Evolutionary conservation across 2,888 invertebrate genomes (phyloP), one percentile per base, ranked within the genome.

Genomic region (Ormyrus rosae): DNA sequence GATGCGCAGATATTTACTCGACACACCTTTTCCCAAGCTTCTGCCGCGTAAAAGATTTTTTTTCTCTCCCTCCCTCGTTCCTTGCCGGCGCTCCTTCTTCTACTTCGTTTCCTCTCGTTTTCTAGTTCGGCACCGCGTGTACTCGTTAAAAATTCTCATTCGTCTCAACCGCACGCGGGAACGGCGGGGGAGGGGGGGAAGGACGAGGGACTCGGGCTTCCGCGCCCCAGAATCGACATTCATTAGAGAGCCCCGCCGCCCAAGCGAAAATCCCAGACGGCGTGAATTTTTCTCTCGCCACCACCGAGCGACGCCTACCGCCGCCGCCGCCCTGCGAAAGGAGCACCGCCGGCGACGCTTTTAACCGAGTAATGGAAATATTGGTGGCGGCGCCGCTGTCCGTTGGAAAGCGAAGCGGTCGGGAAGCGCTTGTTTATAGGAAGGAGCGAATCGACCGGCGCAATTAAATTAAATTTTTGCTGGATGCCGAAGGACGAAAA

Each of bases 1-100:
- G 84, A 86, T 86, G 85, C 83, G 85, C 85, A 61, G 83, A 82
- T 81, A 76, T 80, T 82, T 78, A 83, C 81, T 78, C 74, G 71
- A 61, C 71, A 71, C 81, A 76, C 75, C 55, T 50, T 53, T 51
- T 19, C 48, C 6, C 53, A 45, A 58, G 1, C 58, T 48, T 50
- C 13, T 45, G 5, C 11, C 11, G 3, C 53, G 69, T 34, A 63
- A 61, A 64, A 69, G 69, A 63, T 70, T 70, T 72, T 61, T 58
- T n/a, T 19, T 55, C 61, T 34, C 70, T 46, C 74, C 55, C 79
- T 13, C 58, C 45, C 19, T 58, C 60, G 60, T 9, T 7, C 60
- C 4, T n/a, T 6, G 65, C 65, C 51, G 56, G 46, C 69, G 34
- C 48, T 71, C 46, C 70, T 81, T 81, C 75, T 65, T 81, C 75